Base-by-base conservation (phyloP, 2,113 vertebrate genomes). In the Larimichthys crocea region DNA sequence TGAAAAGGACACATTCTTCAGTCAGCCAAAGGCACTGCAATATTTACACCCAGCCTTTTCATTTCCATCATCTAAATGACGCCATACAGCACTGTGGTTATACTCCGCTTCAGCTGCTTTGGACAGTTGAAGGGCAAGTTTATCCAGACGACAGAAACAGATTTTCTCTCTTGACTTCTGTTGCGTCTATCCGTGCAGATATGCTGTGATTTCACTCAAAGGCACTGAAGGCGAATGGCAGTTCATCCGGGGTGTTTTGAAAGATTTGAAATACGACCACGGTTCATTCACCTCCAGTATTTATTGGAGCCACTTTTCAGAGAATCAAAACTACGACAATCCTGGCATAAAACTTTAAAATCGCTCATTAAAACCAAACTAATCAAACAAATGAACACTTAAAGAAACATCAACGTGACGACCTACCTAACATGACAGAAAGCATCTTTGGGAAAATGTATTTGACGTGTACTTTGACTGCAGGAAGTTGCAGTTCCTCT, bases 31-130 rank as follows among this genome's bases (percentile, higher is more conserved):
- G 67, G 67, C 83, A 4, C 35, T 2, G 57, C 49, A 61, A 70
- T 74, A 77, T 79, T 79, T 84, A 84, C 72, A 67, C 73, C 5
- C 3, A 20, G 48, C 20, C 60, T 40, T 78, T 76, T 75, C 56
- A 29, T 76, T 61, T 77, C 66, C 65, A 76, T 79, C 78, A 61
- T 71, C 55, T 4, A 16, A 65, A 83, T 48, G 59, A 56, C 44
- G 19, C 64, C 53, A 31, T 40, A 2, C 26, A 40, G 61, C 40
- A n/a, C 16, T 0, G 1, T 56, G 35, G 55, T 31, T 3, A 35
- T 48, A 2, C 9, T 3, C 46, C 6, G 57, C 49, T 5, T 15
- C 63, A 35, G 35, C 35, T 50, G 48, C 14, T 16, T 1, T 9
- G 59, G 24, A 4, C 60, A 11, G 46, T 40, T 46, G 64, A 55